Conservation (phyloP, 2,797 vertebrate genomes). For the Anguilla megastoma region DNA sequence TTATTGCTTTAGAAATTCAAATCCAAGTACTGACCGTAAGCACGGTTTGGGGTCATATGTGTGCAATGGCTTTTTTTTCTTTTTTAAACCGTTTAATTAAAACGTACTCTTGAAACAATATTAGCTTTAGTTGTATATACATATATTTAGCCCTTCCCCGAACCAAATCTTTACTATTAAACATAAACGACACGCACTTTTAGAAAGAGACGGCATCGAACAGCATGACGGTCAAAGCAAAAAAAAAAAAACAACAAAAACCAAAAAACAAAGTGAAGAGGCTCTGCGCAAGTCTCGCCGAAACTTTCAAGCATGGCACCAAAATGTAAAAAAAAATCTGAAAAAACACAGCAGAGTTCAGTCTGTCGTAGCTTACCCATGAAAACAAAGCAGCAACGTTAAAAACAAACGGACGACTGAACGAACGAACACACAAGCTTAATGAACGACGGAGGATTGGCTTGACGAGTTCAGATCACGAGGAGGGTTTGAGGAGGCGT, state of each 20-base stretch:
- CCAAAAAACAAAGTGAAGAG: conserved; percentile 6
- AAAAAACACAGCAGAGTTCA: conserved; percentile 47
- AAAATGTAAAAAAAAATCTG: conserved; percentile 2
- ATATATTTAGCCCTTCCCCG: conserved; percentile 39
- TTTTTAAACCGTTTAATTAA: conserved; percentile 33
- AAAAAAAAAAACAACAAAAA: conserved; percentile 35
- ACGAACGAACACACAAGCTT: background rate
- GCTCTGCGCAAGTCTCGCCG: conserved; percentile 26
- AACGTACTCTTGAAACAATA: conserved; percentile 47
- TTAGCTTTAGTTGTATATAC: conserved; percentile 51
- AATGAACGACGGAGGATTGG: conserved; percentile 45
- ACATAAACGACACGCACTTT: conserved; percentile 45
- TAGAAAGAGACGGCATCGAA: conserved; percentile 42
- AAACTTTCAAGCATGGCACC: conserved; percentile 46
- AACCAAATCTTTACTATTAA: conserved; percentile 34
- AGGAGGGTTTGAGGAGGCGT: conserved; percentile 32
- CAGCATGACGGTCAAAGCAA: conserved; percentile 29
- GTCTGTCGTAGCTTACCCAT: conserved; percentile 37
- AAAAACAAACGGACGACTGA: conserved; percentile 17
- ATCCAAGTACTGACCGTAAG: conserved; percentile 30
- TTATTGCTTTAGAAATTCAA: conserved; percentile 38
- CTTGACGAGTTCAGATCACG: conserved; percentile 41
- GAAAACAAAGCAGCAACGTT: conserved; percentile 49
- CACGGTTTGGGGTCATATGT: conserved; percentile 32
- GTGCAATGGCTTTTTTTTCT: conserved; percentile 51